phyloP scores from a whole-genome alignment of 2,113 vertebrate genomes.

The Phocoena phocoena region DNA sequence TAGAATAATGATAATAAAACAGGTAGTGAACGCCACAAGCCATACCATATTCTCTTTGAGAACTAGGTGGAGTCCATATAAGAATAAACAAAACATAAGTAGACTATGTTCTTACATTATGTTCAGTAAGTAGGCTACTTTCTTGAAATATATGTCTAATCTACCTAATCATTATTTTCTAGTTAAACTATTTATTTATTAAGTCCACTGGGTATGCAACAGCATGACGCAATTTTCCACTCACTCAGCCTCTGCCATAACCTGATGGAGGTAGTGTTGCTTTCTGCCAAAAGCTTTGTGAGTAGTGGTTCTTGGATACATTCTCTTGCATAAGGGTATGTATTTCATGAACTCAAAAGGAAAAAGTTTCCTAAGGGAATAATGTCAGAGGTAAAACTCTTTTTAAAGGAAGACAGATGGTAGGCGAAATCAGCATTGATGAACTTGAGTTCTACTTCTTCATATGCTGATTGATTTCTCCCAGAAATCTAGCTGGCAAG shows the following conservation, averaged over 20 bases:
- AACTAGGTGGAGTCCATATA: neutral
- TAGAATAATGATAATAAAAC: neutral
- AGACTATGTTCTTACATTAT: neutral
- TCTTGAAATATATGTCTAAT: neutral
- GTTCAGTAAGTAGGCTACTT: neutral
- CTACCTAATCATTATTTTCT: neutral
- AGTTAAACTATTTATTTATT: neutral
- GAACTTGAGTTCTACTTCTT: neutral
- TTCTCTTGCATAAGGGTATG: neutral
- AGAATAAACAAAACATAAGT: neutral
- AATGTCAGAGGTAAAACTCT: neutral
- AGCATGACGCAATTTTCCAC: neutral
- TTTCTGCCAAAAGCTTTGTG: neutral
- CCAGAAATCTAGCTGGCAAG: neutral
- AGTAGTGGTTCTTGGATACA: neutral
- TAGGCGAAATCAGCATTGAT: neutral
- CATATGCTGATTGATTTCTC: neutral
- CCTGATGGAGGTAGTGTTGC: neutral
- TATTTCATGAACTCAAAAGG: neutral
- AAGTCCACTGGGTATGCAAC: neutral
- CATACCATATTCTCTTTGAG: neutral
- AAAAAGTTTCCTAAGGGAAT: neutral
- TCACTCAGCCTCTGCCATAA: neutral
- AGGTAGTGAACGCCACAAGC: neutral
- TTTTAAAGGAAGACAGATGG: neutral